phyloP scores from a whole-genome alignment of 2,113 vertebrate species.

The Nothocercus julius region DNA sequence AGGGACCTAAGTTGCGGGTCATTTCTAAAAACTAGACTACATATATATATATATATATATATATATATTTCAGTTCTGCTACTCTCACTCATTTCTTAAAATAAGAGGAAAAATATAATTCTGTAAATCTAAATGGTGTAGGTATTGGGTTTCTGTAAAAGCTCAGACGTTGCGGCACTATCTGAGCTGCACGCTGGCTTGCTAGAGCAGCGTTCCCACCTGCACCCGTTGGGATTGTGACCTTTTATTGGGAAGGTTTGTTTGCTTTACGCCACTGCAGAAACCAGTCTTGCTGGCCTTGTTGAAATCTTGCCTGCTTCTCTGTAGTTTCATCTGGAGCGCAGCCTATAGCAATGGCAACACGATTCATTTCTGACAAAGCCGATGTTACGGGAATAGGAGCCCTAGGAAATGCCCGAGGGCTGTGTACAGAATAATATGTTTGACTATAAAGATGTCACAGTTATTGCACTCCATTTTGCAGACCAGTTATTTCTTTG shows the following conservation, averaged over 20 bases:
- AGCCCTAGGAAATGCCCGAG: neutral
- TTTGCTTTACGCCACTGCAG: neutral
- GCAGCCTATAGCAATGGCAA: neutral
- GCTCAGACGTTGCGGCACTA: neutral
- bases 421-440: neutral
- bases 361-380: neutral
- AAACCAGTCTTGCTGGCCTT: neutral
- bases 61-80: neutral
- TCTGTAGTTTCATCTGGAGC: neutral
- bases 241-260: neutral
- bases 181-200: neutral
- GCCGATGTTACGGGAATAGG: neutral
- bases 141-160: neutral
- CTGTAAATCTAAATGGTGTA: neutral
- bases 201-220: neutral
- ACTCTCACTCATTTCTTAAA: neutral
- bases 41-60: too few species aligned
- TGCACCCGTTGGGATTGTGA: neutral
- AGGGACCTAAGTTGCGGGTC: neutral
- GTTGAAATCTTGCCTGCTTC: neutral
- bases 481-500: slow-evolving; percentile 21
- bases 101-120: neutral
- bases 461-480: neutral
- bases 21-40: neutral
- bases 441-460: neutral